Evolutionary conservation across 2,888 invertebrate genomes (phyloP).

Genomic region (Dryomyza anilis): DNA sequence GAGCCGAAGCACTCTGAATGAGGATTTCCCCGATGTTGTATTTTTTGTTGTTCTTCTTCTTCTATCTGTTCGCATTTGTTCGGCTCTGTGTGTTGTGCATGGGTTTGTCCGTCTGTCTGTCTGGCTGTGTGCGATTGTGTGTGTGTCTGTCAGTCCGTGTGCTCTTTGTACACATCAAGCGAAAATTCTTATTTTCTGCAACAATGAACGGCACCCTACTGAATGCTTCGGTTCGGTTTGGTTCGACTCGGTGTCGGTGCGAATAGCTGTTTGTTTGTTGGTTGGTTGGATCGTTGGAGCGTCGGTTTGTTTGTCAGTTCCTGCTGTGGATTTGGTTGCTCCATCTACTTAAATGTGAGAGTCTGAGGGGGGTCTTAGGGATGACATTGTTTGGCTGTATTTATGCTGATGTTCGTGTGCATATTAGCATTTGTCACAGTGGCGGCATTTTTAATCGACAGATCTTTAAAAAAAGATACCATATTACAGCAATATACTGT

Average conservation of each 20-base stretch:
- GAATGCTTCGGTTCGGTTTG: constrained; percentile 37
- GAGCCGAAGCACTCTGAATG: constrained; percentile 23
- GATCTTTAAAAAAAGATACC: too few relatives aligned
- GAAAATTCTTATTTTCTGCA: constrained; percentile 52
- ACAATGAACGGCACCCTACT: constrained; percentile 49
- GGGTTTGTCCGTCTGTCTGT: neutral
- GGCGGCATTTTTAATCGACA: neutral
- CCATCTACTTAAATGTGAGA: too few relatives aligned
- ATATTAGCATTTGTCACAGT: constrained; percentile 10
- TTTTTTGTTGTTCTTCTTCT: neutral
- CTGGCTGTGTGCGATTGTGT: neutral
- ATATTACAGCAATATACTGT: too few relatives aligned
- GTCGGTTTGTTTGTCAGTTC: neutral
- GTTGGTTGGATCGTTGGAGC: constrained; percentile 13
- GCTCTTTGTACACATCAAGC: constrained; percentile 44
- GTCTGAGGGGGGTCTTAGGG: too few relatives aligned
- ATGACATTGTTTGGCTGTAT: constrained; percentile 17
- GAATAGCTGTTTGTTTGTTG: constrained; percentile 18
- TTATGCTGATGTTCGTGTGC: constrained; percentile 22
- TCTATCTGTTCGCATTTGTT: neutral
- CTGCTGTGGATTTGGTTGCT: neutral
- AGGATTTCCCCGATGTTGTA: constrained; percentile 10
- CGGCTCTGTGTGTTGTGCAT: neutral
- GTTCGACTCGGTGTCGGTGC: constrained; percentile 10
- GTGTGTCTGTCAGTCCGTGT: constrained; percentile 8